Conservation (phyloP, 1,140 invertebrate genomes). For the Bombus impatiens region DNA sequence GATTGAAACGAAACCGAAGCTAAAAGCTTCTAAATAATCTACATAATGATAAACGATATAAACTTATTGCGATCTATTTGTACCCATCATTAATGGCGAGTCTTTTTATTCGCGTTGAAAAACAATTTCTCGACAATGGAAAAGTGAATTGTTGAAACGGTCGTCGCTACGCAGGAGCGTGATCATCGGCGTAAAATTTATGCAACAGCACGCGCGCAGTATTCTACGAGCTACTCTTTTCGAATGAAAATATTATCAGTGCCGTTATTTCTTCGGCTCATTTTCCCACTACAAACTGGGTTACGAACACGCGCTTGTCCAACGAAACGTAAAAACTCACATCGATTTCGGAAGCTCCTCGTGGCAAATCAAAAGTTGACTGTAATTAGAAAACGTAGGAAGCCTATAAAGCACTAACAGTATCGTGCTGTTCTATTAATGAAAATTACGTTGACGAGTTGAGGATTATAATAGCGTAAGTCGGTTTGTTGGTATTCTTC, state of each 20-base stretch:
- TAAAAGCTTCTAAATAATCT: neutral
- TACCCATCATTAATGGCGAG: neutral
- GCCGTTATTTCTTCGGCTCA: conserved; percentile 24
- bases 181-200: conserved; percentile 22
- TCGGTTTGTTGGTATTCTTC: neutral
- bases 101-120: too few species aligned
- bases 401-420: neutral
- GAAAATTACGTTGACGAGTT: neutral
- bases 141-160: neutral
- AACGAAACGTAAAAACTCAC: neutral
- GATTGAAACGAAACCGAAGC: neutral
- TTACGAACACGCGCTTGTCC: neutral
- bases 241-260: conserved; percentile 26
- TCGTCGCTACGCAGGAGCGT: neutral
- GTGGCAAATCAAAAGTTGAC: neutral
- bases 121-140: neutral
- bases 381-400: conserved; percentile 15
- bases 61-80: neutral
- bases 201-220: conserved; percentile 22
- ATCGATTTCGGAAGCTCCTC: conserved; percentile 16
- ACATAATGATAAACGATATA: neutral
- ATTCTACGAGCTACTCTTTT: neutral
- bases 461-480: neutral
- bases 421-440: neutral
- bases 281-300: neutral